Percentiles rank a stretch among this genome's conserved stretches.
These are phyloP conservation scores for Leptopilina syphax DNA, from an alignment of 2,888 invertebrate species.

Conservation along the genomic window DNA sequence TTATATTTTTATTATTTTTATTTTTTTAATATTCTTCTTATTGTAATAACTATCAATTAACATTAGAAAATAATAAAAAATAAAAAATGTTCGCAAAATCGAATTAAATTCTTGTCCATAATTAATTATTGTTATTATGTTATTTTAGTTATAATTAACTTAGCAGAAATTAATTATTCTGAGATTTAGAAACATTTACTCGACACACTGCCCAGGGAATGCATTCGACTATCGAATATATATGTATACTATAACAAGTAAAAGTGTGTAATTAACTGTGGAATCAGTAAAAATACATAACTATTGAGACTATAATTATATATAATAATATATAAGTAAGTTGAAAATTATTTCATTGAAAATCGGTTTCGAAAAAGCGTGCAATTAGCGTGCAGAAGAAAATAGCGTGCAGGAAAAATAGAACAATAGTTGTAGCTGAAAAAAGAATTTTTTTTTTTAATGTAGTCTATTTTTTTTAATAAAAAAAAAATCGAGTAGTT, in stretches of 20 bases:
- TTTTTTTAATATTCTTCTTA: no score
- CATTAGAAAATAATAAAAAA: no score
- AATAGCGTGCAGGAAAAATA: slow-evolving; percentile 69
- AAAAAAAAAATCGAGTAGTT: slow-evolving; percentile 43
- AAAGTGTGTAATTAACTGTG: slow-evolving; percentile 22
- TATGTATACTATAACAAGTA: slow-evolving; percentile 14
- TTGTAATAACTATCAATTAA: no score
- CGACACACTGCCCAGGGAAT: slow-evolving; percentile 13
- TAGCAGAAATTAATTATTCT: no score
- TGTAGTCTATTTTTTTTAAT: slow-evolving; percentile 40
- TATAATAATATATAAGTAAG: slow-evolving; percentile 36
- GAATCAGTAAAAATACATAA: slow-evolving; percentile 42
- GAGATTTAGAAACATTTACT: not conserved
- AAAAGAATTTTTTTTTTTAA: slow-evolving; percentile 39
- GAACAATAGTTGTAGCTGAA: slow-evolving; percentile 55
- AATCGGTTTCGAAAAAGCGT: slow-evolving; percentile 68
- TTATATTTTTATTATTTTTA: no score
- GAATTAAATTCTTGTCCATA: not conserved
- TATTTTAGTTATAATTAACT: not conserved
- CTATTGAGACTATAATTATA: slow-evolving; percentile 45
- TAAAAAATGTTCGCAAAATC: no score
- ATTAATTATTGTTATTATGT: no score
- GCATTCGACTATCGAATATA: slow-evolving; percentile 37
- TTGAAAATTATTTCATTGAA: slow-evolving; percentile 58
- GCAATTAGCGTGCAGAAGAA: slow-evolving; percentile 73